phyloP scores from a whole-genome alignment of 2,113 vertebrate species.

The Okapia johnstoni region DNA sequence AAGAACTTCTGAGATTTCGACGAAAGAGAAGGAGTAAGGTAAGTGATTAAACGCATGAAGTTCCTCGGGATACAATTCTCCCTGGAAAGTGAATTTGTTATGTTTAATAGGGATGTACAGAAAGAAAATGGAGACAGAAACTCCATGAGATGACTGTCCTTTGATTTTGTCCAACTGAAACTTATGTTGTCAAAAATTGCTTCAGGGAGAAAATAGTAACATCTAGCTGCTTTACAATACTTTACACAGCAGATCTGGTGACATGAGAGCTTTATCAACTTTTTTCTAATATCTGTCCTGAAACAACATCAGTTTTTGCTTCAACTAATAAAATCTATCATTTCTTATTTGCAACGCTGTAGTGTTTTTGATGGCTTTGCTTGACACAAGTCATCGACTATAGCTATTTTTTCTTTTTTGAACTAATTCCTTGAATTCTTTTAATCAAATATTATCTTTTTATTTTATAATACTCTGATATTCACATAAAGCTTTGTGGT shows the following conservation, averaged over 20 bases:
- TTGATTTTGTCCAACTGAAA: neutral
- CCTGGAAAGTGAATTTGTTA: neutral
- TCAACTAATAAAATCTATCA: neutral
- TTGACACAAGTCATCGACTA: neutral
- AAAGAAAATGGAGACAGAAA: neutral
- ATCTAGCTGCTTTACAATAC: neutral
- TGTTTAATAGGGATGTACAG: neutral
- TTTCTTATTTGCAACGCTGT: slow-evolving; percentile 3
- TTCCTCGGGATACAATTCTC: neutral
- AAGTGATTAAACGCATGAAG: slow-evolving; percentile 22
- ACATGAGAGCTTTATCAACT: neutral
- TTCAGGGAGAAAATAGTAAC: neutral
- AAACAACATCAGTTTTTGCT: neutral
- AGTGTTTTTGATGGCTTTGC: neutral
- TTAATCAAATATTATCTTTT: neutral
- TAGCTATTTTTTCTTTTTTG: neutral
- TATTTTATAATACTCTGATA: neutral
- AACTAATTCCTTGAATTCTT: neutral
- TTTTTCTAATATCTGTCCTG: neutral
- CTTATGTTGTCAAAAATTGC: neutral
- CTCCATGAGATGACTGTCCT: neutral
- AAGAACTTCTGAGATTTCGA: slow-evolving; percentile 92
- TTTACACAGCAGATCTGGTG: neutral
- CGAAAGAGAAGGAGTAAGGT: slow-evolving; percentile 92
- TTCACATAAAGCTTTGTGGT: neutral